Evolutionary conservation across 1,140 invertebrate species (phyloP).

Genomic region (Drosophila lowei): DNA sequence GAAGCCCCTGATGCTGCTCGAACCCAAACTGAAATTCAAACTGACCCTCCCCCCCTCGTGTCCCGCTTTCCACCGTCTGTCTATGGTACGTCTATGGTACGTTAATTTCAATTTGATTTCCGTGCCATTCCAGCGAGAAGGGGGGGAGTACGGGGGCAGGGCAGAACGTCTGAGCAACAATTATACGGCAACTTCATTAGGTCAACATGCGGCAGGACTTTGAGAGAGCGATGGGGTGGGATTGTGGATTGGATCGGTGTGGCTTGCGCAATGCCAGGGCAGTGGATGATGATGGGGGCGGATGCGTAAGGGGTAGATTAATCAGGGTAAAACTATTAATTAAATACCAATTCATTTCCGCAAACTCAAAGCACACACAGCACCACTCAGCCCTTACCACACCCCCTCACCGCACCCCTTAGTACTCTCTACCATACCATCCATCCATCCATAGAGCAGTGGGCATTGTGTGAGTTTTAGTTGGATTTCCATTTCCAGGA

Average conservation of each 20-base stretch:
- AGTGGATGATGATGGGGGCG: slow-evolving; percentile 40
- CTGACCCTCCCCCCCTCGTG: slow-evolving; percentile 11
- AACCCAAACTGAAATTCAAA: slow-evolving; percentile 39
- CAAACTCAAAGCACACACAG: slow-evolving; percentile 73
- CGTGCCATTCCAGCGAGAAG: slow-evolving; percentile 29
- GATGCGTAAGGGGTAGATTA: slow-evolving; percentile 75
- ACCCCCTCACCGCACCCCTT: slow-evolving; percentile 2
- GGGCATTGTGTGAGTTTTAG: slow-evolving; percentile 40
- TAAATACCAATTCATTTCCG: slow-evolving; percentile 83
- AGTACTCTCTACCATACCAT: slow-evolving; percentile 13
- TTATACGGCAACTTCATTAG: slow-evolving; percentile 83
- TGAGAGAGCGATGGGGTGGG: slow-evolving; percentile 1
- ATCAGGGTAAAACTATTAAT: slow-evolving; percentile 83
- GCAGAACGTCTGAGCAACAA: slow-evolving; percentile 69
- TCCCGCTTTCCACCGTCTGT: slow-evolving; percentile 10
- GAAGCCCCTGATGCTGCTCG: slow-evolving; percentile 44
- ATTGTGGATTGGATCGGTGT: slow-evolving; percentile 9
- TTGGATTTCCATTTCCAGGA: slow-evolving; percentile 51
- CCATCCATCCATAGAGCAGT: slow-evolving; percentile 23
- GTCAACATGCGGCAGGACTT: slow-evolving; percentile 66
- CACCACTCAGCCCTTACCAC: background rate
- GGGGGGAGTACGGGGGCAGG: slow-evolving; percentile 7
- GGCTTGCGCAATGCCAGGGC: slow-evolving; percentile 39
- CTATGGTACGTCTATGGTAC: slow-evolving; percentile 64
- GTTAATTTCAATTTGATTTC: slow-evolving; percentile 83